These are phyloP conservation scores for Dermochelys coriacea DNA, from an alignment of 2,797 vertebrate species.

Conservation along the genomic window DNA sequence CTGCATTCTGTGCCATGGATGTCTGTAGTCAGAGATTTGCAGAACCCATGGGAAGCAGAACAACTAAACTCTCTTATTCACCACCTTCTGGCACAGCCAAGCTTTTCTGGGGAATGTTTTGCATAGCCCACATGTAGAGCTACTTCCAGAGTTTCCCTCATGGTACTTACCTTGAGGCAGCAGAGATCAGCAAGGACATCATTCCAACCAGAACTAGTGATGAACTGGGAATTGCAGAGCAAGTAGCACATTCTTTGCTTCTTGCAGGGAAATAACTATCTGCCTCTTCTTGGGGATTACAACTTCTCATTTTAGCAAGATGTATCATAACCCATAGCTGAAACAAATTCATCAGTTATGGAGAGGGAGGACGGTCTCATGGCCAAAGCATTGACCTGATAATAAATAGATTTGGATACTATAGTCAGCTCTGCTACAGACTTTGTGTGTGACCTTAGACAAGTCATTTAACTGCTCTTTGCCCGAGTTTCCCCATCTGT, in stretches of 20 bases:
- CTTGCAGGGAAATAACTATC: constrained; percentile 29
- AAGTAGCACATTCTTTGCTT: constrained; percentile 6
- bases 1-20: neutral
- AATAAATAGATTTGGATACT: constrained; percentile 35
- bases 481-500: constrained; percentile 19
- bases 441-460: neutral
- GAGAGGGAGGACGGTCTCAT: neutral
- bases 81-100: neutral
- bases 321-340: constrained; percentile 48
- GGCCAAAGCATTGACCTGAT: constrained; percentile 34
- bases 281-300: neutral
- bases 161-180: neutral
- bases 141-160: neutral
- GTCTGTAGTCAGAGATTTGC: neutral
- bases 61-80: neutral
- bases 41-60: neutral
- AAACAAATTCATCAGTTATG: neutral
- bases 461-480: neutral
- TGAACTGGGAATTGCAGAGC: constrained; percentile 13
- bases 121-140: neutral
- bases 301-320: constrained; percentile 56
- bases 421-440: neutral
- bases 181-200: neutral
- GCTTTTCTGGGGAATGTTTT: constrained; percentile 5
- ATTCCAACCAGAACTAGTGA: neutral